Evolutionary conservation across 2,888 invertebrate species (phyloP).

Genomic region (Calameuta filiformis): DNA sequence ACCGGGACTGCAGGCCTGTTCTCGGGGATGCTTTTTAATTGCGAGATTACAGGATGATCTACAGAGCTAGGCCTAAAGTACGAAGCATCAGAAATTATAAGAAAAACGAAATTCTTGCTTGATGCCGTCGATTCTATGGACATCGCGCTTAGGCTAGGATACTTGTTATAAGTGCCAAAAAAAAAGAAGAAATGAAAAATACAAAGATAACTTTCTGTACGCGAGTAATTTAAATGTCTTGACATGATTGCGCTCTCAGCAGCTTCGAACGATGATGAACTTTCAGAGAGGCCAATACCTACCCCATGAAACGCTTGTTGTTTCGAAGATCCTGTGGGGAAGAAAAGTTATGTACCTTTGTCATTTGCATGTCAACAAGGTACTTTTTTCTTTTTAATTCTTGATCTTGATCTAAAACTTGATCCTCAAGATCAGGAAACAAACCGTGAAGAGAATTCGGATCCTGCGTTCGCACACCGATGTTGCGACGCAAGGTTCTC

Average conservation of each 20-base stretch:
- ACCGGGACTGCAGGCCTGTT: neutral
- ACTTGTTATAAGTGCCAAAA: constrained; percentile 21
- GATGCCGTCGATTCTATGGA: constrained; percentile 6
- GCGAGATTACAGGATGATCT: neutral
- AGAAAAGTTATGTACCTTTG: constrained; percentile 17
- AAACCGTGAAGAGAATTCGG: neutral
- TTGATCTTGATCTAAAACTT: too few species aligned
- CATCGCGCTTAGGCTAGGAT: neutral
- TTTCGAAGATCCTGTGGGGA: neutral
- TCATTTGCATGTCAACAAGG: constrained; percentile 24
- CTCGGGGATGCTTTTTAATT: neutral
- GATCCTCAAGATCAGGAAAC: constrained; percentile 14
- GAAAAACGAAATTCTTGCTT: neutral
- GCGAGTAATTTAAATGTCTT: constrained; percentile 29
- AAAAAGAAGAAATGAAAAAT: neutral
- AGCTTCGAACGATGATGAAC: neutral
- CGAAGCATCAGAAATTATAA: neutral
- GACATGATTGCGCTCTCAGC: neutral
- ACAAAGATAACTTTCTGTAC: constrained; percentile 5
- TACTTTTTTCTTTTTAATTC: constrained; percentile 17
- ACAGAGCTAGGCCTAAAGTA: neutral
- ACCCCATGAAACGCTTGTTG: neutral
- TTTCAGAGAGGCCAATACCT: neutral
- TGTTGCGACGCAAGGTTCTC: constrained; percentile 11
- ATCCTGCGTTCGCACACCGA: neutral